phyloP scores from a whole-genome alignment of 2,888 invertebrate genomes.

The Hypselothyrea guttata region DNA sequence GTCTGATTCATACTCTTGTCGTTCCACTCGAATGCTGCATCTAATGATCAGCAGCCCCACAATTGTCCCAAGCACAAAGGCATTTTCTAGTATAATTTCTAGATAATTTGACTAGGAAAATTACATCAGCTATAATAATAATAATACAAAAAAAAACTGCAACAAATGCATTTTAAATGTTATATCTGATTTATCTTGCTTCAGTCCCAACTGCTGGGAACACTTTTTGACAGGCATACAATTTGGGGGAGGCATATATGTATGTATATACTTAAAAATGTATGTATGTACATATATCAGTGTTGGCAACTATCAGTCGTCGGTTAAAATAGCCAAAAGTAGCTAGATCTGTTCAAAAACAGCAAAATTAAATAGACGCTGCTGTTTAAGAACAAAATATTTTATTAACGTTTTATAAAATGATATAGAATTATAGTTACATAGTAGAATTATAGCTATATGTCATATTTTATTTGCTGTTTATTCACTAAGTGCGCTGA shows the following conservation, averaged over 20 bases:
- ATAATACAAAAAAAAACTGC: slow-evolving; percentile 15
- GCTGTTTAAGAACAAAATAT: no score
- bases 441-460: no score
- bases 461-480: no score
- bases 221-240: slow-evolving; percentile 15
- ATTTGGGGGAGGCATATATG: slow-evolving; percentile 11
- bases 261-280: neutral
- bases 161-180: slow-evolving; percentile 4
- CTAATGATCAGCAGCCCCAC: slow-evolving; percentile 38
- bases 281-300: neutral
- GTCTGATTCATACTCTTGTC: neutral
- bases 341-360: no score
- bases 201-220: slow-evolving; percentile 42
- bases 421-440: no score
- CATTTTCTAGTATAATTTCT: slow-evolving; percentile 50
- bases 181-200: slow-evolving; percentile 21
- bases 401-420: no score
- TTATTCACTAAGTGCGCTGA: no score
- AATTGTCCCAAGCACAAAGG: slow-evolving; percentile 19
- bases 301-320: no score
- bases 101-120: slow-evolving; percentile 46
- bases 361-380: no score
- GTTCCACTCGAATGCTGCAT: slow-evolving; percentile 59
- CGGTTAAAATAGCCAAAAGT: no score
- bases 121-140: slow-evolving; percentile 53